phyloP scores from a whole-genome alignment of 1,140 invertebrate genomes.

The Bombus pascuorum region DNA sequence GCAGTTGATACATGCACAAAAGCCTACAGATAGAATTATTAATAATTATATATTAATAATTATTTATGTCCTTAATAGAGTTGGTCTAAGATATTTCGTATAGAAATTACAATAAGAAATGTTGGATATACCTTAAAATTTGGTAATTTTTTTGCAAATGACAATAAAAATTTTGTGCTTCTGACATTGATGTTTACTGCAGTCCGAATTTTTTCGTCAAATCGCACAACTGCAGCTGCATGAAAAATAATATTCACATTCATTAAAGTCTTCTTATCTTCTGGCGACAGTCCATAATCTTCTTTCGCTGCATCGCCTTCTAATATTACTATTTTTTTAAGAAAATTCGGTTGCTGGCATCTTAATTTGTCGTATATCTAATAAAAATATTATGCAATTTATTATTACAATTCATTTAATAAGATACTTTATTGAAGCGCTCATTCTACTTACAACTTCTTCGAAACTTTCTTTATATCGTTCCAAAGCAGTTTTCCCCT shows the following conservation, averaged over 20 bases:
- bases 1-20: slow-evolving; percentile 86
- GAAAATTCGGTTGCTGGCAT: slow-evolving; percentile 75
- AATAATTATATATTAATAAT: slow-evolving; percentile 25
- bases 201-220: slow-evolving; percentile 90
- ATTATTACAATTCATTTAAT: neutral
- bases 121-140: slow-evolving; percentile 84
- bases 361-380: slow-evolving; percentile 83
- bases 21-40: slow-evolving; percentile 60
- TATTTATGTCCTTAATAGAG: slow-evolving; percentile 20
- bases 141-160: slow-evolving; percentile 85
- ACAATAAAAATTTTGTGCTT: slow-evolving; percentile 84
- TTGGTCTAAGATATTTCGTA: neutral
- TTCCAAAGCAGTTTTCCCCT: slow-evolving; percentile 84
- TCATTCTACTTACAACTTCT: slow-evolving; percentile 79
- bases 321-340: slow-evolving; percentile 84
- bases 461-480: slow-evolving; percentile 84
- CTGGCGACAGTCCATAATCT: slow-evolving; percentile 84
- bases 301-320: slow-evolving; percentile 84
- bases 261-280: slow-evolving; percentile 81
- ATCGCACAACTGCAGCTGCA: slow-evolving; percentile 94
- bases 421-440: neutral
- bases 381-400: neutral
- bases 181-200: slow-evolving; percentile 85
- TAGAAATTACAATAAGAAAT: neutral
- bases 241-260: slow-evolving; percentile 91